Evolutionary conservation across 1,140 invertebrate genomes (phyloP).

Genomic region (Rhynchophorus ferrugineus): DNA sequence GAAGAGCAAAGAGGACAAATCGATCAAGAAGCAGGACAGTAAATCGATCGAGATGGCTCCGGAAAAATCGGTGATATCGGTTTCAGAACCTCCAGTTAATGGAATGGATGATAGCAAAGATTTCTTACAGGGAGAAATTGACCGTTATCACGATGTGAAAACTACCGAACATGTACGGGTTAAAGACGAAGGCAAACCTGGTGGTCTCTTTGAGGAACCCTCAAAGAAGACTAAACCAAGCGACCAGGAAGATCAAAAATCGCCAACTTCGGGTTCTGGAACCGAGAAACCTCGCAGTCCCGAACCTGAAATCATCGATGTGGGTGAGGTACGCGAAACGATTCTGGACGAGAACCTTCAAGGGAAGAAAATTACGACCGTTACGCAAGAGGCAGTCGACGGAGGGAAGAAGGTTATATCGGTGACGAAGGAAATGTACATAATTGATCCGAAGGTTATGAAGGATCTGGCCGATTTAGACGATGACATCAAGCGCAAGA

Average conservation of each 20-base stretch:
- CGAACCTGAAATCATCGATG: constrained; percentile 1
- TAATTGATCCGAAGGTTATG: constrained; percentile 14
- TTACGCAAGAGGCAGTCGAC: constrained; percentile 11
- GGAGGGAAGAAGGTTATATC: constrained; percentile 13
- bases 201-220: constrained; percentile 24
- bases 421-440: constrained; percentile 19
- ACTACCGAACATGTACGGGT: constrained; percentile 1
- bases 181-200: constrained; percentile 4
- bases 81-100: neutral
- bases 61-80: neutral
- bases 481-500: constrained; percentile 22
- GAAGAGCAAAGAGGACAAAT: constrained; percentile 6
- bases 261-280: neutral
- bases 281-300: neutral
- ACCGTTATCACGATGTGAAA: constrained; percentile 25
- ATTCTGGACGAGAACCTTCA: constrained; percentile 7
- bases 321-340: constrained; percentile 9
- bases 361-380: constrained; percentile 13
- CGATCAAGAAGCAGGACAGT: constrained; percentile 4
- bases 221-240: constrained; percentile 27
- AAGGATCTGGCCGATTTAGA: constrained; percentile 21
- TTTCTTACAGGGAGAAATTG: constrained; percentile 29
- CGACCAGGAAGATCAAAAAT: constrained; percentile 1
- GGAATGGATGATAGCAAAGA: constrained; percentile 23
- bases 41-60: neutral